Percentiles rank a stretch among this genome's conserved stretches.
Conservation (phyloP, 2,888 invertebrate genomes). For the Rotaria macrura region DNA sequence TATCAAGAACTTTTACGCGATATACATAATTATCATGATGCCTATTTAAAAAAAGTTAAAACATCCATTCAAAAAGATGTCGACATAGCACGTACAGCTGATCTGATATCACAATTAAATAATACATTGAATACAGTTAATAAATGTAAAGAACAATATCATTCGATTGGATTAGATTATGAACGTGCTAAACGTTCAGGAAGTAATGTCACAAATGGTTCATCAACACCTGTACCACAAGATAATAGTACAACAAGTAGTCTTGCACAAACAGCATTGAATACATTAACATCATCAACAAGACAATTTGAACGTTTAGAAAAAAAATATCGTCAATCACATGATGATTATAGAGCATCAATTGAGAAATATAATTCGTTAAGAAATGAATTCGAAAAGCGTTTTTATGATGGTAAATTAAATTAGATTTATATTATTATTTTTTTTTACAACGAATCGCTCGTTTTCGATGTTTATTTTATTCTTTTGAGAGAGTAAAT, state of each 20-base stretch:
- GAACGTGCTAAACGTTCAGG: conserved; percentile 13
- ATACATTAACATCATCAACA: conserved; percentile 17
- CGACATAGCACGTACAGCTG: conserved; percentile 13
- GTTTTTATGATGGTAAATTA: conserved; percentile 11
- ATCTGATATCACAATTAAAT: conserved; percentile 19
- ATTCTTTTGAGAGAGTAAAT: neutral
- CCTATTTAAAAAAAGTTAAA: conserved; percentile 28
- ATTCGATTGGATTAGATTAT: conserved; percentile 24
- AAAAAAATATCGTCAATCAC: conserved; percentile 25
- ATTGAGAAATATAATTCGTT: conserved; percentile 30
- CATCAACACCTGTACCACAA: neutral
- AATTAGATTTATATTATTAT: too few species aligned
- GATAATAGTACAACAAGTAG: neutral
- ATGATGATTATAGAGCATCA: conserved; percentile 26
- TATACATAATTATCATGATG: conserved; percentile 28
- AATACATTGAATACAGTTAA: neutral
- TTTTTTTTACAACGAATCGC: too few species aligned
- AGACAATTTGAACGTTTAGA: conserved; percentile 26
- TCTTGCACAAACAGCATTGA: conserved; percentile 6
- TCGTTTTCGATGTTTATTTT: neutral
- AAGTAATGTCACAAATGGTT: neutral
- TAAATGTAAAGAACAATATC: conserved; percentile 31
- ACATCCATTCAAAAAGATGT: conserved; percentile 20
- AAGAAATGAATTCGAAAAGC: conserved; percentile 25
- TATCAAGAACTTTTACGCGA: conserved; percentile 27